Evolutionary conservation across 2,113 vertebrate species (phyloP).

Genomic region (Anoplopoma fimbria): DNA sequence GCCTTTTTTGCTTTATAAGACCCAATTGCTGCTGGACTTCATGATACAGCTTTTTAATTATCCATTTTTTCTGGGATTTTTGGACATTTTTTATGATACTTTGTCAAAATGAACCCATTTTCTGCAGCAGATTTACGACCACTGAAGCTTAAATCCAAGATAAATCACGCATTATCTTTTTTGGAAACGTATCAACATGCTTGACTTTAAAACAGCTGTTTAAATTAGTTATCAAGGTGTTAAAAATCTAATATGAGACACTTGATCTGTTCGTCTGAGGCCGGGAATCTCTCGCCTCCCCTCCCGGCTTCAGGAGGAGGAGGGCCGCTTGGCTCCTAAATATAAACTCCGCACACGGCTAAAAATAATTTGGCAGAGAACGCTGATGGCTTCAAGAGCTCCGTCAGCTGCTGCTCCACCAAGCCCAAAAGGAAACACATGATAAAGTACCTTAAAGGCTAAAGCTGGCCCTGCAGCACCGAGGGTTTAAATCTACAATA

Average conservation of each 20-base stretch:
- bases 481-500: not conserved
- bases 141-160: too few species aligned
- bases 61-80: too few species aligned
- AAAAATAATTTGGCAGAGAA: slow-evolving; percentile 32
- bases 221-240: not conserved
- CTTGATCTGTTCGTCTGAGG: slow-evolving; percentile 13
- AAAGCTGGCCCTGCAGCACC: not conserved
- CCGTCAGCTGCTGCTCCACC: slow-evolving; percentile 56
- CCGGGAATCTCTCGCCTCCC: slow-evolving; percentile 56
- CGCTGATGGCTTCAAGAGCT: slow-evolving; percentile 9
- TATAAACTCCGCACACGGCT: slow-evolving; percentile 37
- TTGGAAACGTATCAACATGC: not conserved
- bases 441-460: slow-evolving; percentile 1
- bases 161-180: not conserved
- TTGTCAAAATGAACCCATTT: too few species aligned
- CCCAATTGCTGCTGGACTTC: not conserved
- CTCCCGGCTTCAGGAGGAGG: too few species aligned
- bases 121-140: too few species aligned
- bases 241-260: slow-evolving; percentile 6
- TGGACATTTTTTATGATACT: too few species aligned
- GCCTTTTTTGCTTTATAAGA: not conserved
- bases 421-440: slow-evolving; percentile 59
- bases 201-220: not conserved
- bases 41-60: too few species aligned
- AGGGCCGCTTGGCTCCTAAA: slow-evolving; percentile 51